Conservation (phyloP, 2,888 invertebrate species). For the Apocheima hispidaria region DNA sequence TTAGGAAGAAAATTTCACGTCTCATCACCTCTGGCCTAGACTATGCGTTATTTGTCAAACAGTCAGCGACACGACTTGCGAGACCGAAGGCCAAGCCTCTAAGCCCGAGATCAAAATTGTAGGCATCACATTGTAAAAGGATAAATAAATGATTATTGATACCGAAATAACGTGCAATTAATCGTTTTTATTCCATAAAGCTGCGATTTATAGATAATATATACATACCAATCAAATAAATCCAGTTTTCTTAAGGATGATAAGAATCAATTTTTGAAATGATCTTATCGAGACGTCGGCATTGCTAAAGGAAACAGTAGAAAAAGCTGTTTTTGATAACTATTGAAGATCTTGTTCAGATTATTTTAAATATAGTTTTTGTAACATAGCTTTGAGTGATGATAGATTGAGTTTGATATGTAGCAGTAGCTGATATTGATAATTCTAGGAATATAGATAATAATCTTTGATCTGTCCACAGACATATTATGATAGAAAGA, state of each 20-base stretch:
- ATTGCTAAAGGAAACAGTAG: constrained; percentile 40
- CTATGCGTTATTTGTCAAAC: too few relatives aligned
- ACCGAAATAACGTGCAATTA: too few relatives aligned
- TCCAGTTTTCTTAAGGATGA: background rate
- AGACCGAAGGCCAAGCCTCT: too few relatives aligned
- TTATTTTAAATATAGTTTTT: constrained; percentile 2
- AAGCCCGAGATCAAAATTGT: too few relatives aligned
- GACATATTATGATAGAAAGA: too few relatives aligned
- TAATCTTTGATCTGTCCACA: too few relatives aligned
- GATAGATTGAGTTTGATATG: background rate
- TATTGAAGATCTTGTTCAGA: constrained; percentile 41
- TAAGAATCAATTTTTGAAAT: constrained; percentile 29
- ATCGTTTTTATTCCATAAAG: background rate
- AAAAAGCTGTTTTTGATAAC: constrained; percentile 47
- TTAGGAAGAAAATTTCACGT: too few relatives aligned
- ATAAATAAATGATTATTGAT: too few relatives aligned
- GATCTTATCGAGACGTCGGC: constrained; percentile 48
- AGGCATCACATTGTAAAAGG: too few relatives aligned
- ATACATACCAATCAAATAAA: background rate
- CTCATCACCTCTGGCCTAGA: too few relatives aligned
- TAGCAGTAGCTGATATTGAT: constrained; percentile 4
- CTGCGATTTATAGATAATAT: constrained; percentile 2
- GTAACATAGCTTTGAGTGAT: constrained; percentile 6
- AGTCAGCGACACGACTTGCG: too few relatives aligned
- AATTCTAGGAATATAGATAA: constrained; percentile 18